Evolutionary conservation across 2,797 vertebrate species (phyloP).

Genomic region (Tamandua tetradactyla): DNA sequence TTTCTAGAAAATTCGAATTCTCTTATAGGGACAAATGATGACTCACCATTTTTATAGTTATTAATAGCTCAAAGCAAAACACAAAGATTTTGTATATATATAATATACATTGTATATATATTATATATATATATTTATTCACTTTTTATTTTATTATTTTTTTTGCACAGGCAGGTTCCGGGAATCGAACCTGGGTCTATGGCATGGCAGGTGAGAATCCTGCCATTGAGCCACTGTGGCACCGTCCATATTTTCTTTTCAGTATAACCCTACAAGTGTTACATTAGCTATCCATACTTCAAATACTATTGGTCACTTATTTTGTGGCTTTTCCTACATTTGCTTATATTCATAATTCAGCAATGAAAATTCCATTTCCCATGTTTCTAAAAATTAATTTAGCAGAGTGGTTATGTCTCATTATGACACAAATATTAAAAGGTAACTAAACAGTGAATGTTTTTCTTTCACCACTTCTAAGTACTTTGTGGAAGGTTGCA

Average conservation of each 20-base stretch:
- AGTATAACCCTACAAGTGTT: not conserved
- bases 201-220: no score
- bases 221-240: no score
- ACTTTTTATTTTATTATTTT: no score
- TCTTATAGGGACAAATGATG: not conserved
- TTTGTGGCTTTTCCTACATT: not conserved
- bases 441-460: not conserved
- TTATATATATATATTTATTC: no score
- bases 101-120: no score
- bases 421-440: not conserved
- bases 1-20: constrained; percentile 46
- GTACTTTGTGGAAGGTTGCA: not conserved
- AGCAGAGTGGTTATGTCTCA: not conserved
- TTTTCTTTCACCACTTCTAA: not conserved
- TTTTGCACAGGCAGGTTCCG: no score
- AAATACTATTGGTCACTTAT: accelerated
- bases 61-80: not conserved
- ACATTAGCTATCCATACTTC: not conserved
- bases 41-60: not conserved
- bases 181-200: no score
- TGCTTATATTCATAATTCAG: not conserved
- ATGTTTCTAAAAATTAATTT: not conserved
- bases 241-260: constrained; percentile 12
- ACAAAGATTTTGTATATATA: no score
- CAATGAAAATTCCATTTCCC: not conserved